phyloP scores from a whole-genome alignment of 2,888 invertebrate species.

The Caenorhabditis afra region DNA sequence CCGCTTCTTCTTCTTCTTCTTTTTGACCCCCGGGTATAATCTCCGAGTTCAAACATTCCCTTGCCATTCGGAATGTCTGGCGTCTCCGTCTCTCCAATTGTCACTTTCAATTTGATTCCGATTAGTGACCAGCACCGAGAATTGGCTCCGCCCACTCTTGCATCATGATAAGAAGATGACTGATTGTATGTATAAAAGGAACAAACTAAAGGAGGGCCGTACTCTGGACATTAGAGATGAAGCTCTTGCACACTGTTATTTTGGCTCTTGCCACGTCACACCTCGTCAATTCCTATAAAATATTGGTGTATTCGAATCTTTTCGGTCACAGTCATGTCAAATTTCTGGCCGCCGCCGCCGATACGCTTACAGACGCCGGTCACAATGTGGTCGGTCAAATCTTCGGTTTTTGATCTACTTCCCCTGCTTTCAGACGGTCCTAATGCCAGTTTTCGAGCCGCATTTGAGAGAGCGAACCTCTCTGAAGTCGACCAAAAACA shows the following conservation, averaged over 20 bases:
- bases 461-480: slow-evolving; percentile 21
- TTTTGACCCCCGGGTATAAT: too few relatives aligned
- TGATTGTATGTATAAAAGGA: too few relatives aligned
- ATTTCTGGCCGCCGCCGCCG: slow-evolving; percentile 29
- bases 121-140: too few relatives aligned
- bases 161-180: too few relatives aligned
- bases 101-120: too few relatives aligned
- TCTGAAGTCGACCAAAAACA: slow-evolving; percentile 45
- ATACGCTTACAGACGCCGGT: slow-evolving; percentile 48
- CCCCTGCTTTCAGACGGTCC: slow-evolving; percentile 24
- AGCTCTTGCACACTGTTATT: not conserved
- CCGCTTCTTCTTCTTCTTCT: too few relatives aligned
- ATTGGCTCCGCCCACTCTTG: too few relatives aligned
- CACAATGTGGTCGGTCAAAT: slow-evolving; percentile 48
- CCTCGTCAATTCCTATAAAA: slow-evolving; percentile 40
- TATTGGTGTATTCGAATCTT: slow-evolving; percentile 30
- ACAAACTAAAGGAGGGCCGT: not conserved
- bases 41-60: too few relatives aligned
- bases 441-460: slow-evolving; percentile 26
- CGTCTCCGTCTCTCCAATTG: too few relatives aligned
- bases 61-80: too few relatives aligned
- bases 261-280: not conserved
- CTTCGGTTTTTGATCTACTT: not conserved
- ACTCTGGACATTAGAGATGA: too few relatives aligned
- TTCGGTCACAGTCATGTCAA: slow-evolving; percentile 56